Conservation (phyloP, 2,113 vertebrate genomes). For the Mystacornis crossleyi region DNA sequence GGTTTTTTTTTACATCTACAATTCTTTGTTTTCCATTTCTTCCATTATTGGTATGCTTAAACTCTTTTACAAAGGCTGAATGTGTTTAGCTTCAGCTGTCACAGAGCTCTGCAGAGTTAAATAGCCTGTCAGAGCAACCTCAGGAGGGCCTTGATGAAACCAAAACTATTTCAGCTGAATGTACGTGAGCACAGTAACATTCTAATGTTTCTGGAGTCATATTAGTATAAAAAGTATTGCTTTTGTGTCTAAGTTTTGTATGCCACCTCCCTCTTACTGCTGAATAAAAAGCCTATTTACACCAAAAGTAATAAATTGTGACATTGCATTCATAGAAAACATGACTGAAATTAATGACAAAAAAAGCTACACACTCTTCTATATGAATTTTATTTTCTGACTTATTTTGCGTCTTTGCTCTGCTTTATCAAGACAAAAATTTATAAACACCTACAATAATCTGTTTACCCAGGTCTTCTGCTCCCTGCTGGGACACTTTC, state of each 20-base stretch:
- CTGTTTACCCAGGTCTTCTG: neutral
- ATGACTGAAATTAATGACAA: neutral
- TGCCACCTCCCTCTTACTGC: neutral
- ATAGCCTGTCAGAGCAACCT: constrained; percentile 17
- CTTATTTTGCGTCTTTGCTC: neutral
- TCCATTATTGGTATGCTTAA: neutral
- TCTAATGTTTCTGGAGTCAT: neutral
- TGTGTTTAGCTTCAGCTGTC: constrained; percentile 25
- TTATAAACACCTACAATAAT: neutral
- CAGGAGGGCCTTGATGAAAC: constrained; percentile 7
- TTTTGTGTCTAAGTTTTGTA: neutral
- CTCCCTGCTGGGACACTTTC: neutral
- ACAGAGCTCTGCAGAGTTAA: constrained; percentile 2
- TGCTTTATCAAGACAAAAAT: neutral
- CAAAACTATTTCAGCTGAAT: neutral
- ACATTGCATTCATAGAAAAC: neutral
- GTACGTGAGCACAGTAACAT: neutral
- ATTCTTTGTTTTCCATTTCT: constrained; percentile 9
- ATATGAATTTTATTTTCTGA: neutral
- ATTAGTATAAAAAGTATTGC: neutral
- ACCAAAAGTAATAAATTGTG: neutral
- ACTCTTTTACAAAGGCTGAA: constrained; percentile 3
- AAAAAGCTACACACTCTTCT: neutral
- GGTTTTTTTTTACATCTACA: neutral
- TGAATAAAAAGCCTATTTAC: neutral